Evolutionary conservation across 2,888 invertebrate genomes (phyloP).

Genomic region (Pandemis heparana): DNA sequence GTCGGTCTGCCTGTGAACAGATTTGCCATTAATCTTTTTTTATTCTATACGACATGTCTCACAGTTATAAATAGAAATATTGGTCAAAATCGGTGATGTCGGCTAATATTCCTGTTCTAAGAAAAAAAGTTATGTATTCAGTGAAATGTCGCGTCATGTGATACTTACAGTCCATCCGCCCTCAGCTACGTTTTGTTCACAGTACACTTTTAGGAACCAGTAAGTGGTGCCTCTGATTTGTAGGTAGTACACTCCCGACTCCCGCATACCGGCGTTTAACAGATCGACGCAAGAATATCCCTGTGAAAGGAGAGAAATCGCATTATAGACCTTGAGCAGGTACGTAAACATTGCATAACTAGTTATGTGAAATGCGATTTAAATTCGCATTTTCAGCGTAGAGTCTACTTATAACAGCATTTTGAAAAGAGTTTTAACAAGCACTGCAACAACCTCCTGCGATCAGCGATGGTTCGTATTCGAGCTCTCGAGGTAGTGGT

Average conservation of each 20-base stretch:
- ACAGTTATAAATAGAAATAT: too few relatives aligned
- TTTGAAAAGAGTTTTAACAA: background rate
- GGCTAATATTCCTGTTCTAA: too few relatives aligned
- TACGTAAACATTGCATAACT: background rate
- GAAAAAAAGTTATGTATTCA: too few relatives aligned
- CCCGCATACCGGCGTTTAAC: conserved; percentile 93
- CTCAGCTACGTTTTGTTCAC: conserved; percentile 95
- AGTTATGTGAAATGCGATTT: conserved; percentile 1
- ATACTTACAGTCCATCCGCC: conserved; percentile 96
- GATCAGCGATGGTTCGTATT: too few relatives aligned
- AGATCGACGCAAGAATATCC: conserved; percentile 96
- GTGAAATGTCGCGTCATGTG: background rate
- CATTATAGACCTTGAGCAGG: conserved; percentile 18
- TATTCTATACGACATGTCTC: too few relatives aligned
- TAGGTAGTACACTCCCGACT: conserved; percentile 95
- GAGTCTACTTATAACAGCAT: background rate
- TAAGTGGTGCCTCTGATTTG: conserved; percentile 96
- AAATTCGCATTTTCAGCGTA: background rate
- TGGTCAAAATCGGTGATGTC: too few relatives aligned
- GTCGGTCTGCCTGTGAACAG: too few relatives aligned
- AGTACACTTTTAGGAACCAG: conserved; percentile 96
- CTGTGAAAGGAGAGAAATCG: conserved; percentile 78
- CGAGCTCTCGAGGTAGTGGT: too few relatives aligned
- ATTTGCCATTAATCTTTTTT: too few relatives aligned
- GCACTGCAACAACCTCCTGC: background rate